Base-by-base conservation (phyloP, 2,113 vertebrate genomes). In the Crotalus horridus region DNA sequence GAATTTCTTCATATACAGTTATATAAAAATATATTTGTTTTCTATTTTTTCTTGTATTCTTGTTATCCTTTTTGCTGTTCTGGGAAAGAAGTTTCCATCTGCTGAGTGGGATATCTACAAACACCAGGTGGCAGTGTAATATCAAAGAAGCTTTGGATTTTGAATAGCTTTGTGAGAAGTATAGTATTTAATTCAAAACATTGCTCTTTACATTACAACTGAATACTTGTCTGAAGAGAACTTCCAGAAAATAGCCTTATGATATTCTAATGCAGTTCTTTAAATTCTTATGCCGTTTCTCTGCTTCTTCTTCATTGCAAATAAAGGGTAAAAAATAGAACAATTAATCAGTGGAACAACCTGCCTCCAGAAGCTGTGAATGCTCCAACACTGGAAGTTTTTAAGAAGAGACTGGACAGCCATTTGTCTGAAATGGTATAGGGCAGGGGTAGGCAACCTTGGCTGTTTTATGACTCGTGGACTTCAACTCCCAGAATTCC, bases 61-160 rank as follows among this genome's bases (percentile, higher is more conserved):
- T 81, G 21, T 26, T 92, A 55, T 3, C 15, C 33, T 92, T 88
- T 4, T 3, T 39, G 51, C 9, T 24, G 15, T 53, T 64, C 3
- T 92, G 1, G 64, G 13, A 87, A 90, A 87, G 23, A 87, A 24
- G 1, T 64, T 87, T 87, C 53, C 7, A 87, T 21, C 59, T 74
- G 39, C 20, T 43, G 2, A 29, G 33, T 85, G 64, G 33, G 23
- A 46, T 20, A 51, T 39, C 20, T 51, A 13, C 21, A 55, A 89
- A 48, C 93, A 46, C 89, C 91, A 96, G 96, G 92, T 94, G 96
- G 96, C 96, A 96, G 94, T 94, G 81, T 92, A 0, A 24, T 51
- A 85, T 91, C 0, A 8, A 74, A 43, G 43, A 93, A 93, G 29
- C 15, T 59, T 33, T 92, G 46, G 20, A 29, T 85, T 89, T 85